Evolutionary conservation across 2,797 vertebrate genomes (phyloP), one percentile per base, ranked within the genome.

Genomic region (Falco naumanni): DNA sequence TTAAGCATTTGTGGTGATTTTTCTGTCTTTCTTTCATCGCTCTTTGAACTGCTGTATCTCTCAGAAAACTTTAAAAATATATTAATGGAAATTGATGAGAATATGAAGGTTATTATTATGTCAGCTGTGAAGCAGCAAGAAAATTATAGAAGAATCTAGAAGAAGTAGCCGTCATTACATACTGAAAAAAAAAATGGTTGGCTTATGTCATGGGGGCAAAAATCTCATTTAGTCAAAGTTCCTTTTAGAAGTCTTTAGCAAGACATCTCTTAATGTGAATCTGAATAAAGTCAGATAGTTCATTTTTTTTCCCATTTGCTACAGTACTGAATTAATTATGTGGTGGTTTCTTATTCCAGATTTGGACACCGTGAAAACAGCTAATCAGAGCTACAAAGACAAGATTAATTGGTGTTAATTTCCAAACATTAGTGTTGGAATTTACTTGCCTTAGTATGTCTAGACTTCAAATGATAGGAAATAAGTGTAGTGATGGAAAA

Each of bases 391-490:
- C 76, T 89, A 84, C 79, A 93, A 91, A 94, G 93, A 81, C 65
- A 89, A 84, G 76, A 95, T 92, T 94, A 92, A 81, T 94, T 91
- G 48, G 65, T 96, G 89, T 81, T 94, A 92, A 89, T 94, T 97
- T 96, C 68, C 51, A 91, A 56, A 88, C 34, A 84, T 93, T 64
- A 81, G 20, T 34, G 37, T 60, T 71, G 29, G 50, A 75, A 81
- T 81, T 75, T 89, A n/a, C 63, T 86, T 91, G 76, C 28, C 47
- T 89, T 87, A 89, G 48, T 76, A 54, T 9, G 29, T 64, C 57
- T 91, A 78, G 71, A 71, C 60, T 69, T 93, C 61, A 91, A 93
- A 65, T 34, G 3, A 78, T 65, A 71, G 20, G 39, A 78, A 92
- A 39, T 57, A 74, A 89, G 37, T 84, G 78, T 12, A 59, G n/a